Evolutionary conservation across 2,888 invertebrate genomes (phyloP).

Genomic region (Cybosia mesomella): DNA sequence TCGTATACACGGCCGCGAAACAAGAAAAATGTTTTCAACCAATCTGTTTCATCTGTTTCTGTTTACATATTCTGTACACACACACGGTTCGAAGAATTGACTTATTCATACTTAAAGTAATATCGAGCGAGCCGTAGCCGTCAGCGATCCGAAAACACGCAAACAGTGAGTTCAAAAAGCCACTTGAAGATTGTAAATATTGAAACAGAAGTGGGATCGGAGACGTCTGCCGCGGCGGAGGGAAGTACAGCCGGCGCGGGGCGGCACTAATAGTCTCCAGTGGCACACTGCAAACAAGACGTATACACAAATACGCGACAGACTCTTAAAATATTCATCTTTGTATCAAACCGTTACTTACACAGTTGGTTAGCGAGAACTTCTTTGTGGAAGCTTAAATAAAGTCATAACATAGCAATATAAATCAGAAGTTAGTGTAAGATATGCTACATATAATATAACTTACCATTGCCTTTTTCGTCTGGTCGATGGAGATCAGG

Average conservation of each 20-base stretch:
- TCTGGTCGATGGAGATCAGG: constrained; percentile 92
- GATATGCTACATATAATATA: not conserved
- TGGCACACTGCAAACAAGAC: constrained; percentile 82
- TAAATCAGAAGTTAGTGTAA: not conserved
- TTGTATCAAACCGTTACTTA: constrained; percentile 69
- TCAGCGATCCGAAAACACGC: constrained; percentile 86
- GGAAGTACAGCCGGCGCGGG: constrained; percentile 39
- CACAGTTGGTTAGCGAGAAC: constrained; percentile 46
- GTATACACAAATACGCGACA: constrained; percentile 76
- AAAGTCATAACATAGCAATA: not conserved
- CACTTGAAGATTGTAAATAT: constrained; percentile 86
- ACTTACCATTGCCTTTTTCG: constrained; percentile 92
- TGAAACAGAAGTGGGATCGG: constrained; percentile 86
- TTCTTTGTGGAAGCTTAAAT: constrained; percentile 40
- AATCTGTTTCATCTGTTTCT: constrained; percentile 59
- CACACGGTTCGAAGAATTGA: constrained; percentile 77
- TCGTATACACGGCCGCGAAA: constrained; percentile 45
- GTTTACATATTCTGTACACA: constrained; percentile 75
- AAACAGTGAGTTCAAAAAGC: constrained; percentile 86
- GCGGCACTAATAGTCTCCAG: constrained; percentile 86
- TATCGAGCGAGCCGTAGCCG: constrained; percentile 80
- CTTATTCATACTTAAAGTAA: constrained; percentile 84
- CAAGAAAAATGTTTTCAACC: constrained; percentile 58
- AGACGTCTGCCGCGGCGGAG: constrained; percentile 73
- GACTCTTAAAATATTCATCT: constrained; percentile 80